These are phyloP conservation scores for Xenotilapia longispinis DNA, from an alignment of 2,113 vertebrate species.

Conservation along the genomic window DNA sequence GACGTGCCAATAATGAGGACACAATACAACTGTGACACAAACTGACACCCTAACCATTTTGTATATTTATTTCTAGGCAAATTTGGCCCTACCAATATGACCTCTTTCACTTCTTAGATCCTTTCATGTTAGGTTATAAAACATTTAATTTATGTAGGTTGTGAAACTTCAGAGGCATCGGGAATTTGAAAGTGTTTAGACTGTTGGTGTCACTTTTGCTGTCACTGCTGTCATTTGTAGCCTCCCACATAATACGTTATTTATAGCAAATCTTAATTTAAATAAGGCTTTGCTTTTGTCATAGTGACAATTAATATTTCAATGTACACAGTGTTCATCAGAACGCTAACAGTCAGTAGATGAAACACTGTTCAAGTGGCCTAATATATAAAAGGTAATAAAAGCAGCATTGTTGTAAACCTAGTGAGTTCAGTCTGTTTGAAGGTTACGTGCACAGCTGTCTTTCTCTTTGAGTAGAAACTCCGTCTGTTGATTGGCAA, in stretches of 20 bases:
- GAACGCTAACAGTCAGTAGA: background rate
- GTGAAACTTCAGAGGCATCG: background rate
- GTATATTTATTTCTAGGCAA: background rate
- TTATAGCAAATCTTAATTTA: background rate
- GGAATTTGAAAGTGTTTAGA: background rate
- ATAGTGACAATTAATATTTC: constrained; percentile 4
- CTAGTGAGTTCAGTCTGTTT: background rate
- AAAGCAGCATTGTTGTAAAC: background rate
- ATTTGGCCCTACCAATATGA: background rate
- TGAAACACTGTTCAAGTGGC: background rate
- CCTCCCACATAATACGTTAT: constrained; percentile 7
- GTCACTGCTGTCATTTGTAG: constrained; percentile 2
- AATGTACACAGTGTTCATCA: background rate
- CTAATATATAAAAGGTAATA: background rate
- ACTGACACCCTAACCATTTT: background rate
- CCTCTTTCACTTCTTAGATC: background rate
- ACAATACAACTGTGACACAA: background rate
- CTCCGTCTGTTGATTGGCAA: background rate
- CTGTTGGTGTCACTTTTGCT: background rate
- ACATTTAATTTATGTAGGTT: background rate
- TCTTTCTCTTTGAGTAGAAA: background rate
- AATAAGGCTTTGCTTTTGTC: background rate
- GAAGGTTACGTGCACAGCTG: background rate
- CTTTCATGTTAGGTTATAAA: background rate
- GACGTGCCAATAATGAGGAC: background rate